Percentiles rank a stretch among this genome's conserved stretches.
Evolutionary conservation across 2,113 vertebrate species (phyloP).

Genomic region (Oreochromis spilurus): DNA sequence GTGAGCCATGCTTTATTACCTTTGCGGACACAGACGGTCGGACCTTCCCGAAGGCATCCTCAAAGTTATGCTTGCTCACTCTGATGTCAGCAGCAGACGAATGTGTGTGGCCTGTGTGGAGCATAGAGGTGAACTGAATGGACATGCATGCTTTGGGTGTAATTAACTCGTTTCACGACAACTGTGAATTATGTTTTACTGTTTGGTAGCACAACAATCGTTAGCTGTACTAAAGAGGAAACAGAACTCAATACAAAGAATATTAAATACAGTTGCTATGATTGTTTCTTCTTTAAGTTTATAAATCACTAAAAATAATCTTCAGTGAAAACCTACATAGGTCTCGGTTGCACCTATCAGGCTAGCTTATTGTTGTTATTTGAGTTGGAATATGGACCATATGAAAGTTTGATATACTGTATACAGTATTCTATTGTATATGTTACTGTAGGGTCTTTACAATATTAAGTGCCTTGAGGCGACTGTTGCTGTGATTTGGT

Average conservation of each 20-base stretch:
- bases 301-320: background rate
- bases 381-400: background rate
- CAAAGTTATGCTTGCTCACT: conserved; percentile 82
- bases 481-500: background rate
- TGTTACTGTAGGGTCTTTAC: background rate
- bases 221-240: background rate
- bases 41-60: conserved; percentile 87
- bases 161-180: background rate
- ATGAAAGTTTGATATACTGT: background rate
- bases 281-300: background rate
- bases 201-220: background rate
- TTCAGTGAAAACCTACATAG: background rate
- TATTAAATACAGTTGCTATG: background rate
- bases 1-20: conserved; percentile 64
- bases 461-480: background rate
- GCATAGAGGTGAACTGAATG: background rate
- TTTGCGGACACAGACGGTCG: conserved; percentile 85
- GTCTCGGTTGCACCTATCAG: background rate
- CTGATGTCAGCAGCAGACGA: conserved; percentile 67
- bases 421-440: background rate
- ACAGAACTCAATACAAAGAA: background rate
- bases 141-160: background rate
- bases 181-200: background rate
- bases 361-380: background rate
- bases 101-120: conserved; percentile 16